Evolutionary conservation across 2,797 vertebrate species (phyloP).

Genomic region (Numenius phaeopus): DNA sequence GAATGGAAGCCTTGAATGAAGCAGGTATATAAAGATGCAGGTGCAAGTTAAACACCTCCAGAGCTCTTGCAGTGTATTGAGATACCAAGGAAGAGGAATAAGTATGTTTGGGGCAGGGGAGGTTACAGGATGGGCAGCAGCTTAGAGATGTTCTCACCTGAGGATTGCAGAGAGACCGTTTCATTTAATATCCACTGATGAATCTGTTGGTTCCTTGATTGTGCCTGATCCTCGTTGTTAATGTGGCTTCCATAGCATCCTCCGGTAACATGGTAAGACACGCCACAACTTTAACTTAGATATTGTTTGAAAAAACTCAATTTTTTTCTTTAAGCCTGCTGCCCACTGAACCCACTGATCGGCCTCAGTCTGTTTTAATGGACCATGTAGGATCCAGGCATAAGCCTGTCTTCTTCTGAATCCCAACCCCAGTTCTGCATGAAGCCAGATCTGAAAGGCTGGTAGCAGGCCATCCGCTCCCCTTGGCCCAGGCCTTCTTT

Average conservation of each 20-base stretch:
- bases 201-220: not conserved
- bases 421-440: not conserved
- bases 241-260: not conserved
- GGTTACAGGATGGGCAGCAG: not conserved
- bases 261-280: not conserved
- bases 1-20: not conserved
- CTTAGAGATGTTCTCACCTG: not conserved
- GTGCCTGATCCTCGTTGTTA: not conserved
- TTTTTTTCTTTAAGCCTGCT: not conserved
- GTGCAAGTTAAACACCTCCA: not conserved
- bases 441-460: not conserved
- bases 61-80: not conserved
- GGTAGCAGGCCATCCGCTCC: not conserved
- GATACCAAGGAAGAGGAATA: not conserved
- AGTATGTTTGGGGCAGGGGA: not conserved
- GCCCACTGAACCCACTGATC: not conserved
- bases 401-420: not conserved
- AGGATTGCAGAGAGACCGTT: not conserved
- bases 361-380: not conserved
- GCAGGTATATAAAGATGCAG: not conserved
- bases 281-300: not conserved
- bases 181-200: not conserved
- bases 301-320: not conserved
- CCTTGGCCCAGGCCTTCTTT: not conserved
- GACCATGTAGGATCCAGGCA: not conserved